Conservation (phyloP, 1,140 invertebrate genomes). For the Liolophura sinensis region DNA sequence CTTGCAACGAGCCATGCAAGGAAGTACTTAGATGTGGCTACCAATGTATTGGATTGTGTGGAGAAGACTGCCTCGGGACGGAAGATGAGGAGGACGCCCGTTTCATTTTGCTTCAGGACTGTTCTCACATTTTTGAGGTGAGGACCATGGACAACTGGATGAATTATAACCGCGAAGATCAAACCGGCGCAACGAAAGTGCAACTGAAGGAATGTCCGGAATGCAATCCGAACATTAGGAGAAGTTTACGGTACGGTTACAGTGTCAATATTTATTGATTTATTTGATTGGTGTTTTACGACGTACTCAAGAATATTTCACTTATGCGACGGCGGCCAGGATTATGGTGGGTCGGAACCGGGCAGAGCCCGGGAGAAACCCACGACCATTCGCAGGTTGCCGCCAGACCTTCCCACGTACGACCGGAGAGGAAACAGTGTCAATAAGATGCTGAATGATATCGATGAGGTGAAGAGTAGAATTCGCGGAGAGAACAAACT, state of each 20-base stretch:
- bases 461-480: slow-evolving; percentile 63
- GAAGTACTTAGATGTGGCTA: slow-evolving; percentile 63
- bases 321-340: too few species aligned
- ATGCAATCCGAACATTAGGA: slow-evolving; percentile 66
- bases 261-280: slow-evolving; percentile 64
- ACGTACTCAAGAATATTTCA: too few species aligned
- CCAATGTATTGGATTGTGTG: slow-evolving; percentile 65
- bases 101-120: slow-evolving; percentile 6
- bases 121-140: slow-evolving; percentile 7
- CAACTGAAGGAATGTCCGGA: slow-evolving; percentile 65
- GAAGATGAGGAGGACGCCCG: slow-evolving; percentile 39
- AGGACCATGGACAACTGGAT: slow-evolving; percentile 55
- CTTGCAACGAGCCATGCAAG: slow-evolving; percentile 52
- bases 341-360: too few species aligned
- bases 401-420: too few species aligned
- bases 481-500: slow-evolving; percentile 27
- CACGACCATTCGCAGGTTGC: too few species aligned
- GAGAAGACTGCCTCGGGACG: slow-evolving; percentile 64
- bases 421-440: too few species aligned
- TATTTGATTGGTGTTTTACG: too few species aligned
- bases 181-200: slow-evolving; percentile 41
- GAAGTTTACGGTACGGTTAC: slow-evolving; percentile 65
- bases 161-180: slow-evolving; percentile 35
- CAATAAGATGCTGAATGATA: slow-evolving; percentile 61
- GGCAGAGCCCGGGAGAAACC: too few species aligned